A percentile compares a stretch with the other conserved stretches of the same genome.
These are phyloP conservation scores for Urocolius indicus DNA, from an alignment of 2,113 vertebrate species.

Conservation along the genomic window DNA sequence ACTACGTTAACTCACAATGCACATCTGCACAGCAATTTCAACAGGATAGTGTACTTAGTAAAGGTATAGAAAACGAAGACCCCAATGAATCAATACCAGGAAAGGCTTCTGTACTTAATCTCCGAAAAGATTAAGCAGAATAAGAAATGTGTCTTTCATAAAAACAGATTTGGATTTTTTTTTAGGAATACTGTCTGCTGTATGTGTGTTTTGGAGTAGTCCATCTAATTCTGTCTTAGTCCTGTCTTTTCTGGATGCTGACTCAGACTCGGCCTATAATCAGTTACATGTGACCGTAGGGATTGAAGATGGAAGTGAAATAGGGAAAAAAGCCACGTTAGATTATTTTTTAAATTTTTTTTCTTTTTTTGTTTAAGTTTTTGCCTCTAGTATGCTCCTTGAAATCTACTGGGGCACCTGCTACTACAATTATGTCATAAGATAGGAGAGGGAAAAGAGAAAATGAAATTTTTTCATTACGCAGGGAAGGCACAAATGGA, in stretches of 20 bases:
- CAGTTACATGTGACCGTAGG: not conserved
- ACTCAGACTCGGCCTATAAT: not conserved
- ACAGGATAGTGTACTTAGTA: not conserved
- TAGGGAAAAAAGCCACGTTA: not conserved
- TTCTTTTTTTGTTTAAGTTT: not conserved
- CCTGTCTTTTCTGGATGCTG: not conserved
- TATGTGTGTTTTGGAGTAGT: not conserved
- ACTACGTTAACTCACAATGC: not conserved
- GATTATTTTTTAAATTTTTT: not conserved
- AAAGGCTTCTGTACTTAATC: not conserved
- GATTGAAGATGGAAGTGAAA: not conserved
- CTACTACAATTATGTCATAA: conserved; percentile 40
- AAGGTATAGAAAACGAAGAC: not conserved
- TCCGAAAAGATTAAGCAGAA: not conserved
- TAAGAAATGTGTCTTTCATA: not conserved
- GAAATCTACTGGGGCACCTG: conserved; percentile 4
- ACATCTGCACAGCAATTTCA: not conserved
- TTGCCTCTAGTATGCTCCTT: not conserved
- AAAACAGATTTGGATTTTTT: not conserved
- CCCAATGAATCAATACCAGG: not conserved
- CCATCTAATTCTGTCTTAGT: not conserved
- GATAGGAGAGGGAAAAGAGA: not conserved
- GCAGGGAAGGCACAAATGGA: conserved; percentile 24
- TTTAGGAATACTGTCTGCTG: not conserved
- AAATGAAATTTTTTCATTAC: conserved; percentile 10